Evolutionary conservation across 2,113 vertebrate genomes (phyloP), one percentile per base, ranked within the genome.

Genomic region (Pseudorectes ferrugineus): DNA sequence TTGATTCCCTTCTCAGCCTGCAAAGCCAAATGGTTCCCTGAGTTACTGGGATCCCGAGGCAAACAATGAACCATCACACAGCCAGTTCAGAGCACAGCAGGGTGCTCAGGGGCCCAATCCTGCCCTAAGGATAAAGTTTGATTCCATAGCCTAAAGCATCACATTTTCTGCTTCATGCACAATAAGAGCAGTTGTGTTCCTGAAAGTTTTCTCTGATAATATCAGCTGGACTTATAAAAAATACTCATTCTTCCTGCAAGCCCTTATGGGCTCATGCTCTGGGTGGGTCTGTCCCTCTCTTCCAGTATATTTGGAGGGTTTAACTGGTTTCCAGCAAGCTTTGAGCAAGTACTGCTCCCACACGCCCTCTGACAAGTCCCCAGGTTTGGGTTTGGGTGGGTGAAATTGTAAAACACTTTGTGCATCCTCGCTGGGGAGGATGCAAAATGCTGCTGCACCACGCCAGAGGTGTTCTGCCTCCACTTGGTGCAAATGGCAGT

Each of bases 1-100:
- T 91, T 88, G 73, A 88, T 95, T 83, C 85, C 74, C 65, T 59
- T 89, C 87, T 85, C 67, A 40, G 48, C 67, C 94, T 52, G 57
- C 88, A 94, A 85, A 95, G 84, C 88, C 95, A 95, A 94, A 90
- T 42, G 75, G 75, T 76, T 95, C 88, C 84, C 88, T 66, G 77
- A 96, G 93, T 84, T 93, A 77, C 92, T 48, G 73, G 75, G 72
- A 92, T 93, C 83, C 94, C 51, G 75, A 74, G 94, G 89, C 85
- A 88, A 94, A 79, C 18, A 54, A 85, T 79, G 88, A 92, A 86
- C 78, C 48, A 48, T 48, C 79, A 61, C 36, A 75, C 18, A 73
- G 63, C 46, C 88, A 36, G 67, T 33, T 57, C 66, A 46, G 83
- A 80, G 88, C 80, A 52, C 42, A 20, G 82, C 67, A 61, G 91